Conservation (phyloP, 1,140 invertebrate genomes). For the Carposina sasakii region DNA sequence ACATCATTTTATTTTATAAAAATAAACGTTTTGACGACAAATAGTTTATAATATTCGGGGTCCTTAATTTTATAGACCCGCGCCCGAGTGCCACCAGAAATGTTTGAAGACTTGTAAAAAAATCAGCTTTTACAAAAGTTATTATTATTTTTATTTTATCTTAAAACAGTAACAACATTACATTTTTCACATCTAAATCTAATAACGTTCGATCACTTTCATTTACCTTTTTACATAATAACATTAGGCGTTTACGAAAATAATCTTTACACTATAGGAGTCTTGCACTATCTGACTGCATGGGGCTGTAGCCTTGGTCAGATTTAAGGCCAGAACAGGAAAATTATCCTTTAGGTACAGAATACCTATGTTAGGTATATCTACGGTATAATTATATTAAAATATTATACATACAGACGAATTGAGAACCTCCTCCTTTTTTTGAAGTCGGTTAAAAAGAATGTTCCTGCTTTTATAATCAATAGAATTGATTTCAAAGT, state of each 20-base stretch:
- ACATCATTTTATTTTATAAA: constrained; percentile 71
- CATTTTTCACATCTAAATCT: constrained; percentile 70
- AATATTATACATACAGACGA: no score
- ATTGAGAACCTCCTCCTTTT: no score
- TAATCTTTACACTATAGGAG: constrained; percentile 44
- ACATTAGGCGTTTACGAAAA: constrained; percentile 61
- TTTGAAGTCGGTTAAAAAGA: no score
- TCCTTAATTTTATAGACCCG: constrained; percentile 58
- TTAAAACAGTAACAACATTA: constrained; percentile 73
- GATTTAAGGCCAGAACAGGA: no score
- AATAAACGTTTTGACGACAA: constrained; percentile 73
- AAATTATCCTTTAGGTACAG: no score
- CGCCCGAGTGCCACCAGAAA: constrained; percentile 48
- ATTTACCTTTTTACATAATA: constrained; percentile 51
- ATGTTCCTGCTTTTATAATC: no score
- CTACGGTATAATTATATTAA: no score
- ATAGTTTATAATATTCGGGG: constrained; percentile 71
- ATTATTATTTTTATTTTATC: constrained; percentile 68
- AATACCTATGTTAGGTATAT: no score
- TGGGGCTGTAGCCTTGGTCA: no score
- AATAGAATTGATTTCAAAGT: no score
- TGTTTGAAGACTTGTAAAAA: constrained; percentile 72
- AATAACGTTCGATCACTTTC: constrained; percentile 68
- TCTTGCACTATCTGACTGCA: no score
- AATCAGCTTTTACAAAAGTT: constrained; percentile 72